phyloP scores from a whole-genome alignment of 2,797 vertebrate genomes.

The Semaprochilodus insignis region DNA sequence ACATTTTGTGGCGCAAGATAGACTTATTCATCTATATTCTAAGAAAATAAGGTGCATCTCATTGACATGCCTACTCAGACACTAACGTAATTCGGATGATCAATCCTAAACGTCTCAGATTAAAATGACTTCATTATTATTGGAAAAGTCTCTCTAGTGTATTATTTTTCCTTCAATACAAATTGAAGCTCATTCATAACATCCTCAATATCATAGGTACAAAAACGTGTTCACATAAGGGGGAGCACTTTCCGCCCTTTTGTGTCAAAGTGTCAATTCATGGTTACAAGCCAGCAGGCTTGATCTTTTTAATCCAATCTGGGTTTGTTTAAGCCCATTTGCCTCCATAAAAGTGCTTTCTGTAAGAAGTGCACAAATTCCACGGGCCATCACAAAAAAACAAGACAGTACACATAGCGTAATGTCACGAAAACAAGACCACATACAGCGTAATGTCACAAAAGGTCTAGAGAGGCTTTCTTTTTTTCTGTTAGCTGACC shows the following conservation, averaged over 20 bases:
- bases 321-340: slow-evolving; percentile 37
- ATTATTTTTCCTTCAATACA: slow-evolving; percentile 49
- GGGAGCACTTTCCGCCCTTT: slow-evolving; percentile 22
- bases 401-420: slow-evolving; percentile 40
- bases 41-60: slow-evolving; percentile 85
- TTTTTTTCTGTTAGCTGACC: background rate
- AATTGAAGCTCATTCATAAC: slow-evolving; percentile 40
- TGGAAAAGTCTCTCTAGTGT: slow-evolving; percentile 47
- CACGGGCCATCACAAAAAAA: slow-evolving; percentile 47
- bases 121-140: slow-evolving; percentile 39
- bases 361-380: slow-evolving; percentile 49
- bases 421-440: slow-evolving; percentile 35
- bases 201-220: slow-evolving; percentile 34
- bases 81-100: slow-evolving; percentile 49
- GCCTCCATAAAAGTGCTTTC: slow-evolving; percentile 40
- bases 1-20: slow-evolving; percentile 73
- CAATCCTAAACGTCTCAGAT: slow-evolving; percentile 46
- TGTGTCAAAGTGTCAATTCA: slow-evolving; percentile 40
- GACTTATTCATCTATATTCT: slow-evolving; percentile 73
- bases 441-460: slow-evolving; percentile 31
- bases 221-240: slow-evolving; percentile 20
- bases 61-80: slow-evolving; percentile 72
- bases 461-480: slow-evolving; percentile 19
- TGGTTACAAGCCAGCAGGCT: background rate
- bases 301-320: background rate